These are phyloP conservation scores for Sarcoramphus papa DNA, from an alignment of 2,797 vertebrate species.

Conservation along the genomic window DNA sequence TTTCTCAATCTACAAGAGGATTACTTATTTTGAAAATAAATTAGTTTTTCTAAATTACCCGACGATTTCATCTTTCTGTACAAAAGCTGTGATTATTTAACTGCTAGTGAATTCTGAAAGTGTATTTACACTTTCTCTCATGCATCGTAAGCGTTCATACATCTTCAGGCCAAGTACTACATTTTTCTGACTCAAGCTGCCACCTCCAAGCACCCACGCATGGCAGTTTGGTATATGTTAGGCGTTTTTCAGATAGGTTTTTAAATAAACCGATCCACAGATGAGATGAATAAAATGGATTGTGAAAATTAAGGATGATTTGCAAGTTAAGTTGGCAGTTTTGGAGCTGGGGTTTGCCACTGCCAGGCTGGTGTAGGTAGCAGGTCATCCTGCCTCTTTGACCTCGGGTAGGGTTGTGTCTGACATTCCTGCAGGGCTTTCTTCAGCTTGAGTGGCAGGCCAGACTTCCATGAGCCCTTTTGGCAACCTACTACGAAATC, in stretches of 20 bases:
- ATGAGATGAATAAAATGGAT: background rate
- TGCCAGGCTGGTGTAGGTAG: background rate
- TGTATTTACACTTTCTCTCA: background rate
- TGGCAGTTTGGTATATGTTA: background rate
- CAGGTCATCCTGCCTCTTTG: background rate
- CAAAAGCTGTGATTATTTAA: slow-evolving; percentile 36
- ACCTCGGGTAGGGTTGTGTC: background rate
- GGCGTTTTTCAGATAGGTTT: background rate
- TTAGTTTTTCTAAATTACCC: slow-evolving; percentile 4
- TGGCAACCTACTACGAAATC: background rate
- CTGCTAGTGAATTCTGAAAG: background rate
- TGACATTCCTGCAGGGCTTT: background rate
- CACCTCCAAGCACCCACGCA: background rate
- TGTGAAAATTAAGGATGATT: background rate
- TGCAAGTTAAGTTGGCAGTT: background rate
- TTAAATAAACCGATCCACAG: background rate
- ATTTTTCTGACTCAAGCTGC: background rate
- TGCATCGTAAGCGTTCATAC: background rate
- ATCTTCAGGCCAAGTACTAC: background rate
- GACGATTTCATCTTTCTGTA: background rate
- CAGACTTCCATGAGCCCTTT: background rate
- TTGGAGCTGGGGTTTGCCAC: background rate
- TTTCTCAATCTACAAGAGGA: background rate
- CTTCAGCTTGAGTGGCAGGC: background rate
- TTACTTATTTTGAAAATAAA: slow-evolving; percentile 9